phyloP scores from a whole-genome alignment of 2,888 invertebrate species.

The Acanthosepion lycidas region DNA sequence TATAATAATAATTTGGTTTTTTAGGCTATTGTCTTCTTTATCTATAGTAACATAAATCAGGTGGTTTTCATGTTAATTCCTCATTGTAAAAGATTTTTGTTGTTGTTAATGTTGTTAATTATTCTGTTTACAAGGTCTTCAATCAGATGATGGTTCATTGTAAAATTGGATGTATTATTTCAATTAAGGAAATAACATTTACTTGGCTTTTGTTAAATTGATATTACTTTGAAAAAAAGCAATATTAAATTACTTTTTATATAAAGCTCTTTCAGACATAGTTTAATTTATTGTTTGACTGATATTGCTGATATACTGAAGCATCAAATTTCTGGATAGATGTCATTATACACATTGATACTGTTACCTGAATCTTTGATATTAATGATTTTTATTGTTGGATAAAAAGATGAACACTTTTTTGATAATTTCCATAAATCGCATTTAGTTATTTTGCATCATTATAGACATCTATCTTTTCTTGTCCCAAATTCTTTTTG shows the following conservation, averaged over 20 bases:
- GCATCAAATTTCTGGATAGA: background rate
- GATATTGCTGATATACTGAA: background rate
- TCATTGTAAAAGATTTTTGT: background rate
- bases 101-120: conserved; percentile 33
- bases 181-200: background rate
- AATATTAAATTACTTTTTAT: background rate
- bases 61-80: background rate
- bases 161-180: background rate
- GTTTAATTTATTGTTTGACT: background rate
- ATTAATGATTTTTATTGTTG: background rate
- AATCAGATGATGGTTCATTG: background rate
- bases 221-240: background rate
- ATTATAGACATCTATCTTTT: too few species aligned
- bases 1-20: background rate
- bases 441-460: background rate
- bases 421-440: too few species aligned
- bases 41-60: background rate
- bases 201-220: background rate
- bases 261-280: background rate
- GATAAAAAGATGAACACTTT: background rate
- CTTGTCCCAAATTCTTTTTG: background rate
- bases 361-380: too few species aligned
- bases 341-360: background rate
- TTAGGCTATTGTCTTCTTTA: background rate
- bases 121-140: background rate